Conservation (phyloP, 2,113 vertebrate genomes). For the Boleophthalmus pectinirostris region DNA sequence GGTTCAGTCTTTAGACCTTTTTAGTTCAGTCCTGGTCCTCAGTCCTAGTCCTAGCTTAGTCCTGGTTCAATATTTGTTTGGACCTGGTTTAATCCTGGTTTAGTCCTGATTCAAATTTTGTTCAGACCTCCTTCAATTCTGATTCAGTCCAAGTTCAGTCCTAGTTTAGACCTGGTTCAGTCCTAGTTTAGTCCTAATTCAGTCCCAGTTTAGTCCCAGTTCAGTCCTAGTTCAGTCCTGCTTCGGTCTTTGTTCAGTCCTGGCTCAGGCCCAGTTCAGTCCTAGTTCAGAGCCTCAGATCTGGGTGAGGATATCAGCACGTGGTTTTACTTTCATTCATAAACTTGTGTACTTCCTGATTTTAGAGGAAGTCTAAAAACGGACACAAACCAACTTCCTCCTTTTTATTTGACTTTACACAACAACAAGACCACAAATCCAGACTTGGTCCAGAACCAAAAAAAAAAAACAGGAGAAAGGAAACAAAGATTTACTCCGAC, state of each 20-base stretch:
- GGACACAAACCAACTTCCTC: neutral
- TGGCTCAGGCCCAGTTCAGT: neutral
- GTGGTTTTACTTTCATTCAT: neutral
- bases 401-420: neutral
- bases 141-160: neutral
- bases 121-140: neutral
- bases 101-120: neutral
- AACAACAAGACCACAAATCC: neutral
- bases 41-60: neutral
- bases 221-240: neutral
- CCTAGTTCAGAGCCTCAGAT: neutral
- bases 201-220: neutral
- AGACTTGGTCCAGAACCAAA: neutral
- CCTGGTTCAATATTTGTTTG: neutral
- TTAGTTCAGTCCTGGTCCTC: neutral
- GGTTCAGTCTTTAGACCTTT: neutral
- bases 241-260: neutral
- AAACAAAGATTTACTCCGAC: neutral
- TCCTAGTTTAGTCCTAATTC: neutral
- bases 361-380: slow-evolving; percentile 4
- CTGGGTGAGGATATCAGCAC: neutral
- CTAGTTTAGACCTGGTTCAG: neutral
- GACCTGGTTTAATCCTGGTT: neutral
- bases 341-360: neutral
- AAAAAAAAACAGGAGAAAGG: too few species aligned